A percentile compares a stretch with the other conserved stretches of the same genome.
Conservation (phyloP, 2,888 invertebrate genomes). For the Cantharis lateralis region DNA sequence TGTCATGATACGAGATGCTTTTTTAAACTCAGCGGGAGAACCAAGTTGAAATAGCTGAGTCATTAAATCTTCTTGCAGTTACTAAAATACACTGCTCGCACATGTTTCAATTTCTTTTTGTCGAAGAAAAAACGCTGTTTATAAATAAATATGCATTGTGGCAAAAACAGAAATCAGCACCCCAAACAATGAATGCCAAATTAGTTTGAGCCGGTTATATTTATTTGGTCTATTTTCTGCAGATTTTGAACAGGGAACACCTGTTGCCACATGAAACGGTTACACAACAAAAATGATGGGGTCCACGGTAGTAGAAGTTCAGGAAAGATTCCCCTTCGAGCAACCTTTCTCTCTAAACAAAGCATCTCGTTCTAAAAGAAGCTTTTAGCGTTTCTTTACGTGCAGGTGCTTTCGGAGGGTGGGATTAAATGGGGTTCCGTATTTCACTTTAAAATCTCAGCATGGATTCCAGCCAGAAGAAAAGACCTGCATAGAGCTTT, state of each 20-base stretch:
- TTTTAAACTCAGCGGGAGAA: background rate
- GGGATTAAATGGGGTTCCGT: slow-evolving; percentile 16
- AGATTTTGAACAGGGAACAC: background rate
- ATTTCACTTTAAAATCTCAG: slow-evolving; percentile 21
- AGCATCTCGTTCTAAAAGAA: slow-evolving; percentile 18
- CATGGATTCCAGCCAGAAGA: background rate
- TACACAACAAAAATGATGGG: background rate
- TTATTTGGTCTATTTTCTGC: background rate
- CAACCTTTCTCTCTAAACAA: slow-evolving; percentile 30
- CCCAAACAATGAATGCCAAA: background rate
- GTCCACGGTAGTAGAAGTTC: background rate
- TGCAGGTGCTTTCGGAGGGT: slow-evolving; percentile 29
- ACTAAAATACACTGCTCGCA: background rate
- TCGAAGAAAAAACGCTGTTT: background rate
- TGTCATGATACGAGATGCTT: background rate
- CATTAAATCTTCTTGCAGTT: background rate
- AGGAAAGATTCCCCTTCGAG: slow-evolving; percentile 11
- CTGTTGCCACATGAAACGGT: background rate
- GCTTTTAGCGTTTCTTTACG: slow-evolving; percentile 22
- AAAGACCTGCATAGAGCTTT: background rate
- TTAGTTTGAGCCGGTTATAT: background rate
- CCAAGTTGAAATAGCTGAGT: background rate
- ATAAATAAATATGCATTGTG: background rate
- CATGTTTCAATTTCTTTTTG: background rate
- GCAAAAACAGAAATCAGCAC: background rate